A percentile compares a stretch with the other conserved stretches of the same genome.
Conservation (phyloP, 2,888 invertebrate species). For the Limnephilus lunatus region DNA sequence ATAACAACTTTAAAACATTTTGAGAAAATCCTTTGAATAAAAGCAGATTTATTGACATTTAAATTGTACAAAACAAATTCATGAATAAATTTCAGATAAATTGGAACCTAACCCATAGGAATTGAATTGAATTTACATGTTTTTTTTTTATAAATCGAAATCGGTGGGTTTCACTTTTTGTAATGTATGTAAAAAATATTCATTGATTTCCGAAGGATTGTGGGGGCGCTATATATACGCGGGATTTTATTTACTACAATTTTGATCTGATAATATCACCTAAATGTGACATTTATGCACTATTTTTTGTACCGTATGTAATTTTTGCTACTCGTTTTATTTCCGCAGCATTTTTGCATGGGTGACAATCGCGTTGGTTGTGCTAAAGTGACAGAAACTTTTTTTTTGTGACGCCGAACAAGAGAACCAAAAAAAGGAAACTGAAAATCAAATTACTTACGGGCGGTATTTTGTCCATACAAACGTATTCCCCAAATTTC, state of each 20-base stretch:
- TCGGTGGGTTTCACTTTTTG: background rate
- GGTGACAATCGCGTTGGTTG: conserved; percentile 12
- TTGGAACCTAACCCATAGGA: background rate
- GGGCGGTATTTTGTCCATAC: too few species aligned
- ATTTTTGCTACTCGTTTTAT: conserved; percentile 1
- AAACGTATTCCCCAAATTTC: too few species aligned
- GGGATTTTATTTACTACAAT: conserved; percentile 16
- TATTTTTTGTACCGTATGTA: background rate
- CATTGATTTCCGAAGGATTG: background rate
- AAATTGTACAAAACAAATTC: background rate
- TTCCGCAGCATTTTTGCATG: background rate
- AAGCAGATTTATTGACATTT: background rate
- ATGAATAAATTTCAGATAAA: background rate
- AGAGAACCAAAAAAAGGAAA: too few species aligned
- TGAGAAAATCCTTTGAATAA: too few species aligned
- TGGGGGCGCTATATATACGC: background rate
- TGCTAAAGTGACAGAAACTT: background rate
- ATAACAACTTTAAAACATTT: too few species aligned
- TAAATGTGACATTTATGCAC: background rate
- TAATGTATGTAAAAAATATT: background rate
- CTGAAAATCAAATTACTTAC: too few species aligned
- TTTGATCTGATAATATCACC: conserved; percentile 20
- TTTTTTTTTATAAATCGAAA: background rate
- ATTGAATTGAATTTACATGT: background rate
- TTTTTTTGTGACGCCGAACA: background rate